phyloP scores from a whole-genome alignment of 2,888 invertebrate genomes.

The Dioctria rufipes region DNA sequence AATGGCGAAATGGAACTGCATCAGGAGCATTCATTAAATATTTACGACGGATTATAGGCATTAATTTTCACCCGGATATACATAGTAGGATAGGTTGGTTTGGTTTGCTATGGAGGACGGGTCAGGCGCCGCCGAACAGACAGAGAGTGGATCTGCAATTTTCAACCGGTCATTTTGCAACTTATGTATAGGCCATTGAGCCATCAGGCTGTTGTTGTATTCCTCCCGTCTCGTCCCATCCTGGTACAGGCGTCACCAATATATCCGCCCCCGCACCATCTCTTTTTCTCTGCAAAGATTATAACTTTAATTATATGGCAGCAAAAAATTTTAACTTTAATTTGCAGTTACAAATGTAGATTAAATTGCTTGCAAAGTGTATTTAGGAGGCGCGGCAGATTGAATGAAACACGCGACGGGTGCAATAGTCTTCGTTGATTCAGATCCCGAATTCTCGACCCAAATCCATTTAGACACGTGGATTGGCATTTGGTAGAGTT shows the following conservation, averaged over 20 bases:
- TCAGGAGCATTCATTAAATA: slow-evolving; percentile 35
- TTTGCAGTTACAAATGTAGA: not conserved
- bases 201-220: not conserved
- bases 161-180: not conserved
- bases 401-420: not conserved
- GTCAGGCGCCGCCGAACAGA: not conserved
- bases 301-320: slow-evolving; percentile 28
- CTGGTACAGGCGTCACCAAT: not conserved
- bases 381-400: not conserved
- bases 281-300: not conserved
- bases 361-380: not conserved
- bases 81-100: no score
- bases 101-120: no score
- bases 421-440: not conserved
- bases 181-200: not conserved
- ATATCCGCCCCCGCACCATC: not conserved
- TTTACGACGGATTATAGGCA: slow-evolving; percentile 35
- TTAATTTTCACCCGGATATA: slow-evolving; percentile 37
- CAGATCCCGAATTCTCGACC: not conserved
- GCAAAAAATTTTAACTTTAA: slow-evolving; percentile 13
- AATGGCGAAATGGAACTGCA: slow-evolving; percentile 29
- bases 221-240: not conserved
- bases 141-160: slow-evolving; percentile 16
- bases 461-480: no score
- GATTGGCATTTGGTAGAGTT: no score